Base-by-base conservation (phyloP, 2,888 invertebrate genomes). In the Cantharis flavilabris region DNA sequence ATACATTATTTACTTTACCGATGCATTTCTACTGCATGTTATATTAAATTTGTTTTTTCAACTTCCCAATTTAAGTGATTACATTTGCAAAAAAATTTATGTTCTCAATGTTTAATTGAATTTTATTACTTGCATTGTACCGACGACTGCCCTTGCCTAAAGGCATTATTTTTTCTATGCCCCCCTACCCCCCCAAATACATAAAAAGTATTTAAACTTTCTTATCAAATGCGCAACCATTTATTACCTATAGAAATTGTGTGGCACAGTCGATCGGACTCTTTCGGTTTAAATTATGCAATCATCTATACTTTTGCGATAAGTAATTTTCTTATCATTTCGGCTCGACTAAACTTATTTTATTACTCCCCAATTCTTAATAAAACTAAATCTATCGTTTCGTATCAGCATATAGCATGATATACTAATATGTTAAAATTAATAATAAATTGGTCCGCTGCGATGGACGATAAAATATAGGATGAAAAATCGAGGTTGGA, bases 1-100 rank as follows among this genome's bases (percentile, higher is more conserved):
- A 74, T 74, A 74, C 70, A 70, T 74, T 74, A 74, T 72, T 72
- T 76, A 76, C 26, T 76, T 76, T 71, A 72, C 67, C 28, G 72
- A 72, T 72, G 63, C 69, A 69, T 14, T 72, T 71, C 62, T 63
- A 9, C 49, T n/a, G 49, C 49, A 23, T 26, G 28, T 11, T 16
- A 23, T 16, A 49, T 23, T 20, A 20, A 70, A 49, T 16, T 18
- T 18, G 11, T 9, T 13, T 14, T 49, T 71, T 62, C 11, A 13
- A 33, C 7, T 49, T n/a, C 3, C n/a, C n/a, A 49, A 49, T 49
- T 49, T 49, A 9, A n/a, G n/a, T 49, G 49, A 49, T 49, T 49
- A 49, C 49, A n/a, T 49, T 49, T 49, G 2, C n/a, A 49, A 49
- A 49, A 49, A 49, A 26, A 26, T 9, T n/a, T n/a, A 2, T 7